Conservation (phyloP, 2,797 vertebrate species). For the Jordanella pulchra region DNA sequence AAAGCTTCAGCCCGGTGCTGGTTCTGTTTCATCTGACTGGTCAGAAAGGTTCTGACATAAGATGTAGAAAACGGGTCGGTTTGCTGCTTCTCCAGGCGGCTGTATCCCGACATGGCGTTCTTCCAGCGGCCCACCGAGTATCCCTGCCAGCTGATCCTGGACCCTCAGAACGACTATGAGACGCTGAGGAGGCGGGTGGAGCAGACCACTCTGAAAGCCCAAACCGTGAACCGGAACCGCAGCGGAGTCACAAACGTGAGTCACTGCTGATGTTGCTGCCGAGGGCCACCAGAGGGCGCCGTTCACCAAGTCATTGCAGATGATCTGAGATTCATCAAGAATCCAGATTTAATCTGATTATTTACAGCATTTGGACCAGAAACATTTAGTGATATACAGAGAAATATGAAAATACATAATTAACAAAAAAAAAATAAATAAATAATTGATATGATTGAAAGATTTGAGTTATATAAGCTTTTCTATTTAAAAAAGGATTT, state of each 20-base stretch:
- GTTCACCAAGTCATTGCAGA: no score
- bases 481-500: no score
- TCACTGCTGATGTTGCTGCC: background rate
- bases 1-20: background rate
- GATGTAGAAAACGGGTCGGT: background rate
- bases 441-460: no score
- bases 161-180: slow-evolving; percentile 96
- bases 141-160: slow-evolving; percentile 92
- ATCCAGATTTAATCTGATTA: no score
- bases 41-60: background rate
- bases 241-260: slow-evolving; percentile 97
- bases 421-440: no score
- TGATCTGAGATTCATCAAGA: no score
- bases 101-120: slow-evolving; percentile 98
- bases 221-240: slow-evolving; percentile 94
- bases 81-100: slow-evolving; percentile 77
- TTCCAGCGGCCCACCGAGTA: slow-evolving; percentile 96
- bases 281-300: no score
- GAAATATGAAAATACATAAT: no score
- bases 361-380: background rate
- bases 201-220: slow-evolving; percentile 94
- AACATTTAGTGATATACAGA: background rate
- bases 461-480: no score
- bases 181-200: slow-evolving; percentile 92
- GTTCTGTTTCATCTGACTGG: background rate